Percentiles rank a stretch among this genome's conserved stretches.
Evolutionary conservation across 2,113 vertebrate species (phyloP).

Genomic region (Plestiodon gilberti): DNA sequence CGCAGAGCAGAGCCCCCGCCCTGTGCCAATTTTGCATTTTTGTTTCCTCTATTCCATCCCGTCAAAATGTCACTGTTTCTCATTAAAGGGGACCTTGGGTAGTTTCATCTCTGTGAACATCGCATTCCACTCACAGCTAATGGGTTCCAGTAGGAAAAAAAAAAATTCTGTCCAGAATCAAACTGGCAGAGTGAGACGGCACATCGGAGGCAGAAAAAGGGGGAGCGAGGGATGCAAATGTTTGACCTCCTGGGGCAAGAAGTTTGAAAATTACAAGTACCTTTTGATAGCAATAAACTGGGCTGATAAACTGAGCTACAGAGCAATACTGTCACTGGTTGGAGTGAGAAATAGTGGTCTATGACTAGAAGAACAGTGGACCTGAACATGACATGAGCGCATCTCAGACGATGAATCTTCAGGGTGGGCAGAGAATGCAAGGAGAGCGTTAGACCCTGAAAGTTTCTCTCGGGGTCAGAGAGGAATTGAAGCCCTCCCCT

Average conservation of each 20-base stretch:
- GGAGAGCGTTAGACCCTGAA: no score
- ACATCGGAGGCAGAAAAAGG: not conserved
- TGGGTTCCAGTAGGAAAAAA: conserved; percentile 65
- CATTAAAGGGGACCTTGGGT: conserved; percentile 52
- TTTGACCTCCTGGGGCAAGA: rapidly evolving
- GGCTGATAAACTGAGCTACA: not conserved
- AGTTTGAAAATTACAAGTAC: not conserved
- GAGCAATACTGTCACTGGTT: no score
- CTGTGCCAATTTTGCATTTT: conserved; percentile 6
- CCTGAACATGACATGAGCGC: no score
- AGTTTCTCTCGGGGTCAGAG: no score
- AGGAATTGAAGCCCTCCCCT: no score
- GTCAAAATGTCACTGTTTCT: conserved; percentile 52
- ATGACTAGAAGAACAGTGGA: no score
- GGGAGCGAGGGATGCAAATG: not conserved
- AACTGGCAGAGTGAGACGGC: conserved; percentile 48
- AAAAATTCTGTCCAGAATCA: conserved; percentile 54
- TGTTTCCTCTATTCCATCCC: not conserved
- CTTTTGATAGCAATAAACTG: not conserved
- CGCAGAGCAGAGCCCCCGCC: not conserved
- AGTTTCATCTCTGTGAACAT: conserved; percentile 56
- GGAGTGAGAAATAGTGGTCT: not conserved
- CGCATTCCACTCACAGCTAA: conserved; percentile 59
- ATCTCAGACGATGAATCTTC: no score
- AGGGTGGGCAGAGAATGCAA: no score